Conservation (phyloP, 1,140 invertebrate genomes). For the Apolygus lucorum region DNA sequence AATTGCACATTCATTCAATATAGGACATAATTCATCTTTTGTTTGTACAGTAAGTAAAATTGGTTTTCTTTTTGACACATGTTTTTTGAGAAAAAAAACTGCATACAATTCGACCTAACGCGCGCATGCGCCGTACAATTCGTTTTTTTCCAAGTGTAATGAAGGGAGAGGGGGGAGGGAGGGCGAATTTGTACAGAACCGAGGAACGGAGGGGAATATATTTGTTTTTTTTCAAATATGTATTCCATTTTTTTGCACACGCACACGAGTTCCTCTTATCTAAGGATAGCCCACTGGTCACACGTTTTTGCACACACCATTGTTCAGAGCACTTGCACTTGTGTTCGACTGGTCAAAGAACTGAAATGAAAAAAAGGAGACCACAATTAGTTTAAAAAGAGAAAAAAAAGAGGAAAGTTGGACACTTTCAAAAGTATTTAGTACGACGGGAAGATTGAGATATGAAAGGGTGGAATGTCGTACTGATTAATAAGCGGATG, state of each 20-base stretch:
- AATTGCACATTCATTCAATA: conserved; percentile 27
- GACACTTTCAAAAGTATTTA: too few species aligned
- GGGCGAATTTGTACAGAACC: background rate
- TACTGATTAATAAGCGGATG: too few species aligned
- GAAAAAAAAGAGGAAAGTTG: too few species aligned
- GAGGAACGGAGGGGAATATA: background rate
- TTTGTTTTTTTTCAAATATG: background rate
- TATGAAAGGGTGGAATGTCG: too few species aligned
- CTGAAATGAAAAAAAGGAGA: conserved; percentile 21
- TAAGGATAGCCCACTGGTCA: conserved; percentile 24
- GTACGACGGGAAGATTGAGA: too few species aligned
- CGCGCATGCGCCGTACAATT: background rate
- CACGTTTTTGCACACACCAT: conserved; percentile 28
- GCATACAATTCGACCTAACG: background rate
- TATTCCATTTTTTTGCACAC: background rate
- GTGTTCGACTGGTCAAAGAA: conserved; percentile 26
- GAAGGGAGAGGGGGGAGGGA: background rate
- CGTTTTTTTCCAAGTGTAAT: background rate
- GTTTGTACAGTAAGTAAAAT: conserved; percentile 15
- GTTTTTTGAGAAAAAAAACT: background rate
- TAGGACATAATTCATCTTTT: background rate
- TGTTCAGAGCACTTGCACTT: conserved; percentile 27
- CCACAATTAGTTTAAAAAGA: too few species aligned
- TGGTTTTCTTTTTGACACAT: background rate
- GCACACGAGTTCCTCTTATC: background rate